These are phyloP conservation scores for Platysteira castanea DNA, from an alignment of 2,113 vertebrate genomes.

Conservation along the genomic window DNA sequence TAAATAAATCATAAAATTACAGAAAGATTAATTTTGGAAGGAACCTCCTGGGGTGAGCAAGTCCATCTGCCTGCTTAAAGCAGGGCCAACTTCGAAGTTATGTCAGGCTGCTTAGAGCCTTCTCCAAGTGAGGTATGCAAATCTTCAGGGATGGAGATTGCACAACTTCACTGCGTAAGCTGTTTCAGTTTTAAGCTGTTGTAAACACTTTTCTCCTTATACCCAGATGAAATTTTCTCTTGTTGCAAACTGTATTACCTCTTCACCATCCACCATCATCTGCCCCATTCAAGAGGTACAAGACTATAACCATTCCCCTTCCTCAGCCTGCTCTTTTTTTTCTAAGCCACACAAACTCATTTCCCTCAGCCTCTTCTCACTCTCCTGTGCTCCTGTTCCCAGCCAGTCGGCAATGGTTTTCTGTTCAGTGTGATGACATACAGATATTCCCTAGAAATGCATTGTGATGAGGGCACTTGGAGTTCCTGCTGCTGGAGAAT, in stretches of 20 bases:
- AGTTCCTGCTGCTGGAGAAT: neutral
- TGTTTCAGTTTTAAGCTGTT: neutral
- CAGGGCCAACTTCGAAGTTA: constrained; percentile 13
- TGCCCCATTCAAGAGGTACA: neutral
- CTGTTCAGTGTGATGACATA: neutral
- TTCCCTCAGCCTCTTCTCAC: neutral
- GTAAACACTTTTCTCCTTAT: neutral
- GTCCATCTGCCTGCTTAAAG: neutral
- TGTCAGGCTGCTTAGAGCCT: neutral
- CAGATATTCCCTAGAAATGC: neutral
- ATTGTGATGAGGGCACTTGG: neutral
- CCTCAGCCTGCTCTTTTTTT: neutral
- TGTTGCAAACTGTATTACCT: neutral
- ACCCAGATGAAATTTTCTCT: neutral
- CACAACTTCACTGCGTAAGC: neutral
- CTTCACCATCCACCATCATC: neutral
- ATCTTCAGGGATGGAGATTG: neutral
- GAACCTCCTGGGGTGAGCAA: neutral
- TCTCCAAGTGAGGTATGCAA: neutral
- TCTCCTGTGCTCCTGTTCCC: neutral
- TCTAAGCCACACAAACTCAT: neutral
- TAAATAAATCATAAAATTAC: neutral
- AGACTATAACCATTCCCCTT: neutral
- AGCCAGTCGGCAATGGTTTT: neutral
- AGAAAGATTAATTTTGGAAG: constrained; percentile 9